Evolutionary conservation across 2,888 invertebrate genomes (phyloP).

Genomic region (Maniola hyperantus): DNA sequence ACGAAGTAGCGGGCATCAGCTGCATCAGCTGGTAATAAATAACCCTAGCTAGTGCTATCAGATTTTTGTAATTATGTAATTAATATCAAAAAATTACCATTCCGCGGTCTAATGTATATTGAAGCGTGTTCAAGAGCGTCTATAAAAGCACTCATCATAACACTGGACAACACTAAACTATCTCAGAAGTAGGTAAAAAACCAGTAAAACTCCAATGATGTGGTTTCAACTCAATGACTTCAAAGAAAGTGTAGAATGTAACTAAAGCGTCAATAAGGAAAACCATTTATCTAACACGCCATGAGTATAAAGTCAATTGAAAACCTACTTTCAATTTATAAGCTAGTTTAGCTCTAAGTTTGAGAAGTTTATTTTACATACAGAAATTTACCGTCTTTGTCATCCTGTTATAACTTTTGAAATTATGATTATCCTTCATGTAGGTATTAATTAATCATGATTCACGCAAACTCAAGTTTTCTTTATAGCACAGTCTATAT

Average conservation of each 20-base stretch:
- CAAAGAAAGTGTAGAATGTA: slow-evolving; percentile 54
- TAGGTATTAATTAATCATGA: background rate
- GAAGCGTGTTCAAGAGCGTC: slow-evolving; percentile 83
- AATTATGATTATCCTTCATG: background rate
- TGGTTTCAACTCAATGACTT: slow-evolving; percentile 44
- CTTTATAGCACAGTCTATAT: too few relatives aligned
- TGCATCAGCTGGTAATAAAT: too few relatives aligned
- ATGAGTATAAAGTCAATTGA: slow-evolving; percentile 57
- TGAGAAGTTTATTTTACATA: slow-evolving; percentile 11
- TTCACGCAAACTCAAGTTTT: background rate
- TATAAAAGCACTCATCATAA: slow-evolving; percentile 56
- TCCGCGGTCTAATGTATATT: slow-evolving; percentile 84
- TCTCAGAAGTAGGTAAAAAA: background rate
- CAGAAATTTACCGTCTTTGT: slow-evolving; percentile 1
- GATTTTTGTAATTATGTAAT: background rate
- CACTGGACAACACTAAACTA: background rate
- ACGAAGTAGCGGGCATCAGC: too few relatives aligned
- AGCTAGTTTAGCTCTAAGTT: slow-evolving; percentile 22
- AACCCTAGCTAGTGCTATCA: too few relatives aligned
- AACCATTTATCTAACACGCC: slow-evolving; percentile 69
- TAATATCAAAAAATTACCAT: slow-evolving; percentile 60
- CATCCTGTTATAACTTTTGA: background rate
- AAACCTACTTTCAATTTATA: slow-evolving; percentile 48
- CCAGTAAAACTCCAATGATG: slow-evolving; percentile 4
- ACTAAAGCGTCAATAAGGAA: slow-evolving; percentile 51